Evolutionary conservation across 2,113 vertebrate species (phyloP).

Genomic region (Stigmatopora nigra): DNA sequence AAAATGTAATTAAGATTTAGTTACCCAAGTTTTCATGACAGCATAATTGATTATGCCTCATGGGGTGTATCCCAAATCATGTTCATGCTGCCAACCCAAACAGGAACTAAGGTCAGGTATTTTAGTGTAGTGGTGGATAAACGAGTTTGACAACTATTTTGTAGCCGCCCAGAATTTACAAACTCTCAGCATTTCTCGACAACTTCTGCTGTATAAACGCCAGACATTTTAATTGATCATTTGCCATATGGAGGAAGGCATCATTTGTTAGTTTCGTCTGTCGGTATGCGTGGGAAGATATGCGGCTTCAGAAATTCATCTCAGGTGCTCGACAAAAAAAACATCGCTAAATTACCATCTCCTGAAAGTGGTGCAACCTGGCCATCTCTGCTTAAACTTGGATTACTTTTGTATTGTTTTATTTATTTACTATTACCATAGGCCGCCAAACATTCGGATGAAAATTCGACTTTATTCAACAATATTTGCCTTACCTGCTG

Average conservation of each 20-base stretch:
- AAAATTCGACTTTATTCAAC: neutral
- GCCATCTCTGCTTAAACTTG: neutral
- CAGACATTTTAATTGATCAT: neutral
- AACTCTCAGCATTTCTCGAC: neutral
- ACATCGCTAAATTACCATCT: neutral
- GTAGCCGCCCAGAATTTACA: neutral
- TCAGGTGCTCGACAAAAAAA: neutral
- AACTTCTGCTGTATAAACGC: neutral
- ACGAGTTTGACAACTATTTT: constrained; percentile 47
- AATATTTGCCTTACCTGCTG: neutral
- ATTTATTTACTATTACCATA: neutral
- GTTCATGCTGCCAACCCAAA: neutral
- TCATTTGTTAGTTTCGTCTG: neutral
- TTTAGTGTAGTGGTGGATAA: constrained; percentile 26
- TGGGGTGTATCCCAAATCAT: too few species aligned
- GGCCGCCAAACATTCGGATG: neutral
- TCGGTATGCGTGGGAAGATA: neutral
- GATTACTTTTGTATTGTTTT: neutral
- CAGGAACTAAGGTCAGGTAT: neutral
- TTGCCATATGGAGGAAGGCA: neutral
- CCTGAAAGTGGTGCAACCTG: neutral
- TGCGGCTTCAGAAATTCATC: neutral
- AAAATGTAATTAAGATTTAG: constrained; percentile 6
- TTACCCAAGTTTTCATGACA: neutral
- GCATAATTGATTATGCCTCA: too few species aligned